phyloP scores from a whole-genome alignment of 2,113 vertebrate genomes.

The Piprites chloris region DNA sequence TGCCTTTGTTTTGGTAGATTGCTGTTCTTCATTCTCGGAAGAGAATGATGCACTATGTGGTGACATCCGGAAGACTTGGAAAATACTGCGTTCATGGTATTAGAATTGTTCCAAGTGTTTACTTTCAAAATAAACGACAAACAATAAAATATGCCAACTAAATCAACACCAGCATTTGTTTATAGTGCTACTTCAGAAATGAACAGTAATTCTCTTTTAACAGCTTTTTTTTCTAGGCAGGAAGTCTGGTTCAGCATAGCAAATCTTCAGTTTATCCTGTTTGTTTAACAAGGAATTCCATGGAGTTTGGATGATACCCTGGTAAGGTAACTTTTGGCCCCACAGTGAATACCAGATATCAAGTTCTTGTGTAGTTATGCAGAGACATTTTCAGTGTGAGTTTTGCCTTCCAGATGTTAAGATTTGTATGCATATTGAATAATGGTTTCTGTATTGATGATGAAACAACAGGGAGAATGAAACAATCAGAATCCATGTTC shows the following conservation, averaged over 20 bases:
- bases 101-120: constrained; percentile 44
- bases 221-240: not conserved
- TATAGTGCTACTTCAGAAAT: not conserved
- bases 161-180: constrained; percentile 18
- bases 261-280: not conserved
- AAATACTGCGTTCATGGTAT: not conserved
- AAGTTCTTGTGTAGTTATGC: not conserved
- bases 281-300: not conserved
- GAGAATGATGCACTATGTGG: constrained; percentile 7
- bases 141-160: not conserved
- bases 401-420: not conserved
- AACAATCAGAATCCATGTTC: not conserved
- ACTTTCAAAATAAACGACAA: constrained; percentile 16
- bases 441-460: not conserved
- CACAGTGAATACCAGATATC: not conserved
- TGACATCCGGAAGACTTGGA: constrained; percentile 12
- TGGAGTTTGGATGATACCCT: not conserved
- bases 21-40: not conserved
- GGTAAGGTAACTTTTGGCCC: not conserved
- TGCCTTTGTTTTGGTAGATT: constrained; percentile 26
- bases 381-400: not conserved
- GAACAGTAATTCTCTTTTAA: not conserved
- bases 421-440: not conserved
- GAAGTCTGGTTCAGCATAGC: not conserved
- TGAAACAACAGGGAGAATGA: not conserved